Evolutionary conservation across 2,113 vertebrate genomes (phyloP).

Genomic region (Sylvia atricapilla): DNA sequence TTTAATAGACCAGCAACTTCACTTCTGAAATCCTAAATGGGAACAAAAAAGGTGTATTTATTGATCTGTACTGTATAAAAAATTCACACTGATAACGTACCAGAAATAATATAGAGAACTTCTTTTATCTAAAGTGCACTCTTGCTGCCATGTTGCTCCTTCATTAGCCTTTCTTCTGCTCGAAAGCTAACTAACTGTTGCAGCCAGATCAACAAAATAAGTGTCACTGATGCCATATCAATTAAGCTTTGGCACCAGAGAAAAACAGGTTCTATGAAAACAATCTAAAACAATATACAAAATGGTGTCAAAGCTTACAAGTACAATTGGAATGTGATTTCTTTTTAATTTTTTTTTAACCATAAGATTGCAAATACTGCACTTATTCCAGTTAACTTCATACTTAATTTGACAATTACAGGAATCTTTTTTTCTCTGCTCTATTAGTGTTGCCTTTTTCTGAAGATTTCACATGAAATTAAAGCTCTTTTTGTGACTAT

Average conservation of each 20-base stretch:
- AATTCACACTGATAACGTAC: not conserved
- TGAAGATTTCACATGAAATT: not conserved
- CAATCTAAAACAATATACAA: not conserved
- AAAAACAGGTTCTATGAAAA: not conserved
- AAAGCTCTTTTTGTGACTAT: not conserved
- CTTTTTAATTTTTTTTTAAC: not conserved
- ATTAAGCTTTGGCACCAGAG: not conserved
- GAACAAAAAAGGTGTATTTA: not conserved
- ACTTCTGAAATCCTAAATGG: slow-evolving; percentile 64
- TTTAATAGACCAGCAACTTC: slow-evolving; percentile 76
- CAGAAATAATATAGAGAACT: not conserved
- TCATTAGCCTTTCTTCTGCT: not conserved
- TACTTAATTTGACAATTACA: not conserved
- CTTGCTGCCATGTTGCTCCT: not conserved
- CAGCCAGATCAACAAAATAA: not conserved
- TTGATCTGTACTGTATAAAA: not conserved
- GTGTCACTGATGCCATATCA: not conserved
- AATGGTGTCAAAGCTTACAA: not conserved
- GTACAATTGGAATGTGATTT: not conserved
- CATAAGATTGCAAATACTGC: not conserved
- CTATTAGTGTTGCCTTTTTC: not conserved
- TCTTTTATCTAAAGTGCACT: not conserved
- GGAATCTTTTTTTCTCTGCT: not conserved
- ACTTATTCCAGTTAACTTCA: not conserved
- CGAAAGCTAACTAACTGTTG: not conserved